Percentiles rank a stretch among this genome's conserved stretches.
phyloP scores from a whole-genome alignment of 2,888 invertebrate genomes.

The Ceriagrion tenellum region DNA sequence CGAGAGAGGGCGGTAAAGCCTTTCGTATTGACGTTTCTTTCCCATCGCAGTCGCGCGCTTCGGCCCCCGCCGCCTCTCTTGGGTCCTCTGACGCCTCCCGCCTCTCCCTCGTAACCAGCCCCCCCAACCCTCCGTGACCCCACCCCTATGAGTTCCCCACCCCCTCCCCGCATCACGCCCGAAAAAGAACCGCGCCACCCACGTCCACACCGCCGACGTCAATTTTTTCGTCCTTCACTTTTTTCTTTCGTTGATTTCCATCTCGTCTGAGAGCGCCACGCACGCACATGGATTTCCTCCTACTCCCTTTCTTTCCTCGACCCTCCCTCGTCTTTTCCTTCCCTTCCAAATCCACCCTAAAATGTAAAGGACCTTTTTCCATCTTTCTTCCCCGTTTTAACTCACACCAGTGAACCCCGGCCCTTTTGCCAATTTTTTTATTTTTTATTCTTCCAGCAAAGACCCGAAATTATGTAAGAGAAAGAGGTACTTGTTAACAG shows the following conservation, averaged over 20 bases:
- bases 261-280: neutral
- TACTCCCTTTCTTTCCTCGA: neutral
- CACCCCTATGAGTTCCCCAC: neutral
- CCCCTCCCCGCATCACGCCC: neutral
- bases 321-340: neutral
- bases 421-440: no score
- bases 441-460: no score
- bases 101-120: neutral
- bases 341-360: neutral
- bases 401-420: no score
- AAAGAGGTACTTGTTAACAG: no score
- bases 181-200: neutral
- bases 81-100: slow-evolving; percentile 3
- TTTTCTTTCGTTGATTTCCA: neutral
- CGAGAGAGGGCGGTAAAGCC: slow-evolving; percentile 7
- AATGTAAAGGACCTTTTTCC: no score
- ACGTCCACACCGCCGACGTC: neutral
- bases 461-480: no score
- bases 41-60: slow-evolving; percentile 42
- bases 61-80: neutral
- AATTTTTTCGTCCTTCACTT: neutral
- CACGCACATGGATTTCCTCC: neutral
- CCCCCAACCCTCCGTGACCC: neutral
- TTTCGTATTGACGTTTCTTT: slow-evolving; percentile 46
- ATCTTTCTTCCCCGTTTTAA: no score